Evolutionary conservation across 2,113 vertebrate species (phyloP), one percentile per base, ranked within the genome.

Genomic region (Telmatochromis bifrenatus): DNA sequence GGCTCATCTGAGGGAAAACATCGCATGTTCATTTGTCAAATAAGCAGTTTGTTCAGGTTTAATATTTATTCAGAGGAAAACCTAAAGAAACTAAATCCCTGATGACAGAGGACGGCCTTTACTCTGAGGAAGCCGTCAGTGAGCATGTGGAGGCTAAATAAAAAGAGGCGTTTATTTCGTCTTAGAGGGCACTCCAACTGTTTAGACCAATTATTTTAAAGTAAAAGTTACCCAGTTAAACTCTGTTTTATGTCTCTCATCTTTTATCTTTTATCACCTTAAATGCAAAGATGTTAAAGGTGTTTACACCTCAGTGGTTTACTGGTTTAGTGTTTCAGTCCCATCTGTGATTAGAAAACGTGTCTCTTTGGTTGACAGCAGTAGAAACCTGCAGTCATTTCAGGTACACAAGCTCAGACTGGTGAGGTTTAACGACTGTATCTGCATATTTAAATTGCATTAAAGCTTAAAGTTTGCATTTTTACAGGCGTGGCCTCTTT

Each of bases 301-400:
- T 19, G 31, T 35, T 65, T 35, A n/a, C 31, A 35, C 9, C 31
- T 54, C 53, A 33, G 58, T 65, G 60, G 60, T 62, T 62, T 65
- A 5, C 31, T 35, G 31, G 15, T 65, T 1, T 26, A 26, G 26
- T 12, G 33, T 68, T 68, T 13, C 0, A 68, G 33, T 0, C 11
- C 62, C 62, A 39, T 68, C 11, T 21, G 3, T 68, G 62, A 68
- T 39, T 68, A 39, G n/a, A 13, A 65, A 37, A 21, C 19, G 0
- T n/a, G 17, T 62, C 17, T 39, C 62, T 68, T 68, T 68, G 35
- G 62, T 68, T 68, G 7, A 68, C 62, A 39, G 35, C 62, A 68
- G 11, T 21, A 6, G 62, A 39, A 37, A 39, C 62, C 33, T 68
- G 62, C 62, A 39, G 62, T 39, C 11, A 5, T 21, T 68, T 21